Base-by-base conservation (phyloP, 2,113 vertebrate genomes). In the Cryptotis parvus region DNA sequence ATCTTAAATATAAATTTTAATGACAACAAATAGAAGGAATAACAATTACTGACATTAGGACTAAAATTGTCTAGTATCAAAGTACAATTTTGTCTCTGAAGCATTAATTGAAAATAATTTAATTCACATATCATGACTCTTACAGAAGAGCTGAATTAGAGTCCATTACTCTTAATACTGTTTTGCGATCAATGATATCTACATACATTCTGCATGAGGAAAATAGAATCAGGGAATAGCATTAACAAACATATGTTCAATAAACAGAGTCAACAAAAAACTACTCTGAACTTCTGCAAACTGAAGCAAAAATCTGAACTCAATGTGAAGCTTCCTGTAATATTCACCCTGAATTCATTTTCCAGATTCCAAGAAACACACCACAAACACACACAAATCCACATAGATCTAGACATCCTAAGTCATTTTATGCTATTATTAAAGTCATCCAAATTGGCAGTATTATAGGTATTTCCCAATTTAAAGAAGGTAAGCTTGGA, bases 261-360 rank as follows among this genome's bases (percentile, higher is more conserved):
- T n/a, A 90, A 6, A 85, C 69, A 77, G 29, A 9, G 5, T 9
- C 12, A 20, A 43, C 2, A 33, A 84, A 80, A 73, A 70, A 68
- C 12, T 31, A 45, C 15, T 55, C 20, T 87, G 33, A 49, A 52
- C 22, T 37, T 92, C 87, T 84, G 31, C 10, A 84, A 76, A 9
- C 24, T 92, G 74, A 70, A 92, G 11, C 82, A 66, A 92, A 94
- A 39, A 43, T 65, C 77, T 85, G 11, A 0, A 93, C 87, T 88
- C 31, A 91, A 1, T 55, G 39, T 82, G 31, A 90, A 87, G 22
- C 63, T 95, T 91, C 35, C n/a, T 78, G 0, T 81, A 80, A 93
- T 87, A 9, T 61, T 35, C 3, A 87, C 37, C 11, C 16, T 83
- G 72, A 93, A 9, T 75, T 90, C 26, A 83, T 24, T 74, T 22